Base-by-base conservation (phyloP, 23 tunicate genomes). In the Oikopleura dioica region DNA sequence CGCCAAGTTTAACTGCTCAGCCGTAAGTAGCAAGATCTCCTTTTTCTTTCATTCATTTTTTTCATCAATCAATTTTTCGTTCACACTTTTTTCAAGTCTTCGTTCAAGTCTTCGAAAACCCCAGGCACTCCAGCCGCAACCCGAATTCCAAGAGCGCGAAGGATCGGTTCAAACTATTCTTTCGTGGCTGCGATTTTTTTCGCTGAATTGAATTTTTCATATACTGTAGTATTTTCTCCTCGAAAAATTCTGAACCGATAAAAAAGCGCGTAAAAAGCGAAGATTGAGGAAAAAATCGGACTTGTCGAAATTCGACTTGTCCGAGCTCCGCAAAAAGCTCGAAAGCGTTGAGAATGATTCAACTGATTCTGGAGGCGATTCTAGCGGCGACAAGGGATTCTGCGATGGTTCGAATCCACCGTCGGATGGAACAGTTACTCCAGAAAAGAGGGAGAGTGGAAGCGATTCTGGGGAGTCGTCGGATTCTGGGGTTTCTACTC, bases 71-170 rank as follows among this genome's bases (percentile, higher is more conserved):
- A 9, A 44, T 9, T 44, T n/a, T n/a, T n/a, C n/a, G n/a, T n/a
- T n/a, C n/a, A n/a, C n/a, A n/a, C n/a, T n/a, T n/a, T n/a, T n/a
- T n/a, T n/a, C n/a, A n/a, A n/a, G n/a, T n/a, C n/a, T n/a, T n/a
- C n/a, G n/a, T n/a, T n/a, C n/a, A n/a, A n/a, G n/a, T n/a, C n/a
- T 63, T 28, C 72, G 72, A 63, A 63, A 63, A 63, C 16, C 72
- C 4, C 32, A 16, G 2, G 33, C 30, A 12, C 72, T 63, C 72
- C 72, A 63, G 33, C 72, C 72, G 32, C 72, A 63, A 31, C 72
- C 72, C 72, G 72, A 63, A 28, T 63, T 63, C 26, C 72, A 63
- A 63, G 72, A 63, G 33, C 72, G 72, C 72, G 72, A 63, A 28
- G n/a, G n/a, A n/a, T n/a, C n/a, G n/a, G n/a, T n/a, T n/a, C n/a